Evolutionary conservation across 2,888 invertebrate species (phyloP).

Genomic region (Alviniconcha strummeri): DNA sequence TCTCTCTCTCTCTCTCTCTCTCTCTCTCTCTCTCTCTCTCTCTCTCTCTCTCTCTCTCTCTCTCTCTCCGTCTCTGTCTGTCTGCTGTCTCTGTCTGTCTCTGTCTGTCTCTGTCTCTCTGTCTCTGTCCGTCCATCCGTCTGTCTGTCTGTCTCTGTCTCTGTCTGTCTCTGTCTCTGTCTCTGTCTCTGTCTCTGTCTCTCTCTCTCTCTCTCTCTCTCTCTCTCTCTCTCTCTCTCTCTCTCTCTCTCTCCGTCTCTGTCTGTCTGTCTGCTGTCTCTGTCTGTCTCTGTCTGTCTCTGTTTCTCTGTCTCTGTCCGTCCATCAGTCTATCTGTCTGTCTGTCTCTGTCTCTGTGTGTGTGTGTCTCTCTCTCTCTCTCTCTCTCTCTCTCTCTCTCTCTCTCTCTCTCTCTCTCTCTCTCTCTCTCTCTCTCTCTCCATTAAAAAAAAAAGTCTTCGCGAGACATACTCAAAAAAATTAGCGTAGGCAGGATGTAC

Average conservation of each 20-base stretch:
- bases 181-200: no score
- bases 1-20: background rate
- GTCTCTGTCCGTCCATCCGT: background rate
- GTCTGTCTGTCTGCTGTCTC: background rate
- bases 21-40: background rate
- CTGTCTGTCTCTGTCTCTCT: background rate
- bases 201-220: no score
- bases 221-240: no score
- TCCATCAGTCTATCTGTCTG: background rate
- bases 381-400: no score
- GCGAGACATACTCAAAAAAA: no score
- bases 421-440: no score
- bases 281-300: background rate
- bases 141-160: background rate
- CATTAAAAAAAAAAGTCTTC: no score
- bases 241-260: no score
- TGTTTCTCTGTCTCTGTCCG: background rate
- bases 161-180: background rate
- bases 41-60: constrained; percentile 1
- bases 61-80: background rate
- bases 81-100: background rate
- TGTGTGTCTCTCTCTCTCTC: no score
- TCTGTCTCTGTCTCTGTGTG: no score
- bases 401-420: no score
- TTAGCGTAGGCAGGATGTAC: no score